These are phyloP conservation scores for Sycobia sp. DNA, from an alignment of 1,140 invertebrate genomes.

Conservation along the genomic window DNA sequence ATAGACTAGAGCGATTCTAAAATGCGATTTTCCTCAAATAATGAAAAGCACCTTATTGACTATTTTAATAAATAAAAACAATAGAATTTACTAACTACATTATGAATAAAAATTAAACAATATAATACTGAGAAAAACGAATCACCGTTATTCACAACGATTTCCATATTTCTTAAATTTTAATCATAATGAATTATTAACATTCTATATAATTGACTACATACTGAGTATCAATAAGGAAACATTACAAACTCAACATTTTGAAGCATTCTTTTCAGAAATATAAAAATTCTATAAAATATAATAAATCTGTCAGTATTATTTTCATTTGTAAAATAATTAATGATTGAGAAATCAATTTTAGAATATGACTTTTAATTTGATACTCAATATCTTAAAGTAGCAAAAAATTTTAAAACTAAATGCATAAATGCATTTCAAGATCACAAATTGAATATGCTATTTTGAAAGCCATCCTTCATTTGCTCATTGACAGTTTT, in stretches of 20 bases:
- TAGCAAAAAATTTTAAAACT: slow-evolving; percentile 13
- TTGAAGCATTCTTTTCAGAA: background rate
- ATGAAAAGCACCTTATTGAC: slow-evolving; percentile 21
- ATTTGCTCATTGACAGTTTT: slow-evolving; percentile 11
- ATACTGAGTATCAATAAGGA: slow-evolving; percentile 11
- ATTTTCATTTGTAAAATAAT: slow-evolving; percentile 20
- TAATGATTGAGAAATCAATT: no score
- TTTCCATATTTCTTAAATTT: slow-evolving; percentile 10
- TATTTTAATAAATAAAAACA: slow-evolving; percentile 29
- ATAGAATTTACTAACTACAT: slow-evolving; percentile 21
- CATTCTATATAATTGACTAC: slow-evolving; percentile 25
- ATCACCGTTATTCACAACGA: background rate
- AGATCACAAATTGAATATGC: slow-evolving; percentile 30
- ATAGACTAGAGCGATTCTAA: slow-evolving; percentile 28
- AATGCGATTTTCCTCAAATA: slow-evolving; percentile 15
- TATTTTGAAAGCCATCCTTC: slow-evolving; percentile 9
- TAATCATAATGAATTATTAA: slow-evolving; percentile 20
- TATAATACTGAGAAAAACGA: slow-evolving; percentile 17
- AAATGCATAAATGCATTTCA: slow-evolving; percentile 31
- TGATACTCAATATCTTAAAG: slow-evolving; percentile 7
- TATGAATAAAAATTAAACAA: slow-evolving; percentile 18
- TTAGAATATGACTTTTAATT: slow-evolving; percentile 17
- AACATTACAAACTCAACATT: slow-evolving; percentile 17
- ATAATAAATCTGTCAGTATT: background rate
- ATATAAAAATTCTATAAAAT: slow-evolving; percentile 16